A percentile compares a stretch with the other conserved stretches of the same genome.
Evolutionary conservation across 2,113 vertebrate species (phyloP).

Genomic region (Heterocephalus glaber): DNA sequence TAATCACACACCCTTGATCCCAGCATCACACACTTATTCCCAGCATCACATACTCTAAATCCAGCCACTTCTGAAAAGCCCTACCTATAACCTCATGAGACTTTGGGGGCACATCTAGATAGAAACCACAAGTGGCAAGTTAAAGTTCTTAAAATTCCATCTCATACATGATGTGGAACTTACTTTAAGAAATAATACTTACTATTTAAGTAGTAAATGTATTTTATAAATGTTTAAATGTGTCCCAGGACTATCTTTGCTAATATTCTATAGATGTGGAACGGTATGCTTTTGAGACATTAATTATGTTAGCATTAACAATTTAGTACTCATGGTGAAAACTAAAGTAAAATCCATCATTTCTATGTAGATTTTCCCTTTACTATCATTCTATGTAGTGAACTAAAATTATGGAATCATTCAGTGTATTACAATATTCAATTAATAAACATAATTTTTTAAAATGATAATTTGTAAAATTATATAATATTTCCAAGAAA

Average conservation of each 20-base stretch:
- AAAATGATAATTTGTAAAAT: not conserved
- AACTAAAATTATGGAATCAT: slow-evolving; percentile 28
- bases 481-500: not conserved
- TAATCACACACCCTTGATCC: not conserved
- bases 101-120: not conserved
- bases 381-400: not conserved
- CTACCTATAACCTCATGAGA: not conserved
- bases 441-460: not conserved
- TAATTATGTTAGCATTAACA: not conserved
- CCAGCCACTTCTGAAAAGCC: not conserved
- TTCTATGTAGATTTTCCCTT: not conserved
- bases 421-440: not conserved
- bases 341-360: not conserved
- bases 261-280: not conserved
- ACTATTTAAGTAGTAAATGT: not conserved
- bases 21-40: not conserved
- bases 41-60: not conserved
- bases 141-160: not conserved
- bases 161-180: not conserved
- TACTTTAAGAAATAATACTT: not conserved
- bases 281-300: not conserved
- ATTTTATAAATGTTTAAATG: not conserved
- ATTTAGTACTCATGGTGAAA: not conserved
- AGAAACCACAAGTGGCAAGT: not conserved
- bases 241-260: not conserved